Conservation (phyloP, 2,888 invertebrate genomes). For the Hydriomena furcata region DNA sequence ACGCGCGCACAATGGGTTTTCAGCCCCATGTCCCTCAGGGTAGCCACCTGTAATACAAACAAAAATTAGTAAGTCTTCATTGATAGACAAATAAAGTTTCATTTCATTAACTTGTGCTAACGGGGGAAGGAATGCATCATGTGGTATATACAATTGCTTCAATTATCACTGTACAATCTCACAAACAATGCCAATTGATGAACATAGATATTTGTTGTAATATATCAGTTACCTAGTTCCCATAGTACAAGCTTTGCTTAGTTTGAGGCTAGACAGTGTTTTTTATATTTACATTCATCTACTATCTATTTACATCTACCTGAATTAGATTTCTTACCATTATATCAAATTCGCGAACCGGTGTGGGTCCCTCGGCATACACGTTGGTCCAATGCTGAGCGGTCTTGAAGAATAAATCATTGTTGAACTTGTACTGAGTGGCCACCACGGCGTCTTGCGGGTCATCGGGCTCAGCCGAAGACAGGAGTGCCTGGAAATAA, state of each 20-base stretch:
- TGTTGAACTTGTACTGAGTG: slow-evolving; percentile 96
- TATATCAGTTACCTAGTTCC: too few species aligned
- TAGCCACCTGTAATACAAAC: slow-evolving; percentile 73
- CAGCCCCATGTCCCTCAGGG: slow-evolving; percentile 97
- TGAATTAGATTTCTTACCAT: too few species aligned
- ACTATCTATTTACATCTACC: not conserved
- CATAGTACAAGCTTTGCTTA: too few species aligned
- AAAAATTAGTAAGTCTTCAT: too few species aligned
- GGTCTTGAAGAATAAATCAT: slow-evolving; percentile 93
- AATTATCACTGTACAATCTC: too few species aligned
- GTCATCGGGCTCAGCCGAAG: slow-evolving; percentile 96
- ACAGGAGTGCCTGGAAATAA: slow-evolving; percentile 90
- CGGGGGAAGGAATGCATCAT: too few species aligned
- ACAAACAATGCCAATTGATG: too few species aligned
- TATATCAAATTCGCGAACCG: not conserved
- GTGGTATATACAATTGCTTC: too few species aligned
- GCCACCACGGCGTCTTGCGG: slow-evolving; percentile 99
- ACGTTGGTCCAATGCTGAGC: slow-evolving; percentile 98
- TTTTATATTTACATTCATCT: not conserved
- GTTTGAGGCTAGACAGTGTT: not conserved
- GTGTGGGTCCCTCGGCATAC: slow-evolving; percentile 93
- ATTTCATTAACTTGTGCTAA: too few species aligned
- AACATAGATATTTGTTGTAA: too few species aligned
- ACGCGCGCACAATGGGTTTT: slow-evolving; percentile 94
- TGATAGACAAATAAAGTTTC: too few species aligned